A percentile compares a stretch with the other conserved stretches of the same genome.
Conservation (phyloP, 2,797 vertebrate species). For the Coendou prehensilis region DNA sequence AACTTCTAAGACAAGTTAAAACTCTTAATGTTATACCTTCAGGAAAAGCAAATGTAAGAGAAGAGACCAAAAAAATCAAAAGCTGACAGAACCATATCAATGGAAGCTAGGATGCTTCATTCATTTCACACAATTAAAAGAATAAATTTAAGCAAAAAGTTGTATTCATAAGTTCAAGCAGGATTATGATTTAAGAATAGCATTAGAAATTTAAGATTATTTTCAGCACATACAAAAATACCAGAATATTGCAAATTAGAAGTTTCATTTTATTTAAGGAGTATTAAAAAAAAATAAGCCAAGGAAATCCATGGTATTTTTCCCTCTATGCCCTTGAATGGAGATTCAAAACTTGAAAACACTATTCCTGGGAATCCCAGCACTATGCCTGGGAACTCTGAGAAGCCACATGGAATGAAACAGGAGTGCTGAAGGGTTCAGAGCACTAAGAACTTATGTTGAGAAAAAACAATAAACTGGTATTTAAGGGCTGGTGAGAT, state of each 20-base stretch:
- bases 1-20: slow-evolving; percentile 17
- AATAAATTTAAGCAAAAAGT: slow-evolving; percentile 18
- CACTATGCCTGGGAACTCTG: background rate
- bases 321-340: background rate
- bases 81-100: background rate
- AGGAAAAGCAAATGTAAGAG: background rate
- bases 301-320: background rate
- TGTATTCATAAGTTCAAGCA: background rate
- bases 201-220: slow-evolving; percentile 48
- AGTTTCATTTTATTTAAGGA: slow-evolving; percentile 44
- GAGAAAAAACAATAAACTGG: background rate
- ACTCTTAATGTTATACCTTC: background rate
- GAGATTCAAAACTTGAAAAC: background rate
- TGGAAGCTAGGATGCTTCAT: background rate
- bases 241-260: background rate
- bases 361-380: background rate
- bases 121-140: slow-evolving; percentile 21
- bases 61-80: slow-evolving; percentile 18
- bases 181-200: slow-evolving; percentile 25
- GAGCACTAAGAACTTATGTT: background rate
- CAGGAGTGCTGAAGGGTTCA: background rate
- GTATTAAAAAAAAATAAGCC: background rate
- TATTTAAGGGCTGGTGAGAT: too few relatives aligned
- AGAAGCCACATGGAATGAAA: background rate
- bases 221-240: slow-evolving; percentile 27